Evolutionary conservation across 2,797 vertebrate species (phyloP).

Genomic region (Microctenopoma lineatum): DNA sequence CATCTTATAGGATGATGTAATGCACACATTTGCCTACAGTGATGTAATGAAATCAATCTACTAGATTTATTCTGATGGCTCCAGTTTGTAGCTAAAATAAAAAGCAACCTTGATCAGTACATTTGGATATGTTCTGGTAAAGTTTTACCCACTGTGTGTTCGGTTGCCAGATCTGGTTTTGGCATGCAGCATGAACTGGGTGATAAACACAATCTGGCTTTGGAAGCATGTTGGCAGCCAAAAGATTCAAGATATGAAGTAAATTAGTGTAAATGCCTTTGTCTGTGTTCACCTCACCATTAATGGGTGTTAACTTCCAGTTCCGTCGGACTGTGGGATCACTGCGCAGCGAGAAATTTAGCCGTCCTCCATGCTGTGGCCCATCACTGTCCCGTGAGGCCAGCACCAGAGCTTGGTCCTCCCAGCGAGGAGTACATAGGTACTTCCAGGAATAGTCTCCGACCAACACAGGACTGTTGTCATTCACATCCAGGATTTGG

Average conservation of each 20-base stretch:
- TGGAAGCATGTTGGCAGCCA: not conserved
- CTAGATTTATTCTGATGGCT: not conserved
- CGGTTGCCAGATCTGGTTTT: not conserved
- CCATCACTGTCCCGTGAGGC: constrained; percentile 82
- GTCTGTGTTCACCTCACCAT: constrained; percentile 75
- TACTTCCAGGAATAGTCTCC: constrained; percentile 85
- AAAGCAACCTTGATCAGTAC: not conserved
- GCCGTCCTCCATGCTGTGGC: constrained; percentile 79
- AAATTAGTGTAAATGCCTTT: not conserved
- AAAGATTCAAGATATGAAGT: not conserved
- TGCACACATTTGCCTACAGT: not conserved
- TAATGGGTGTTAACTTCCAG: constrained; percentile 88
- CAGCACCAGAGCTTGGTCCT: constrained; percentile 85
- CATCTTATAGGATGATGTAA: not conserved
- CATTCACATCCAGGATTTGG: constrained; percentile 85
- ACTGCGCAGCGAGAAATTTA: constrained; percentile 87
- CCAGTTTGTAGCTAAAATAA: not conserved
- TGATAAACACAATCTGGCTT: not conserved
- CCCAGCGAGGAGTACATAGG: constrained; percentile 88
- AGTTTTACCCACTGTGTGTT: not conserved
- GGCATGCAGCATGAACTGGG: constrained; percentile 2
- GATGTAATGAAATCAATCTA: not conserved
- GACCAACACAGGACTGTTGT: constrained; percentile 82
- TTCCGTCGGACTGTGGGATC: constrained; percentile 83
- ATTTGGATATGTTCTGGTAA: not conserved